Base-by-base conservation (phyloP, 2,797 vertebrate genomes). In the Ctenopoma multispine region DNA sequence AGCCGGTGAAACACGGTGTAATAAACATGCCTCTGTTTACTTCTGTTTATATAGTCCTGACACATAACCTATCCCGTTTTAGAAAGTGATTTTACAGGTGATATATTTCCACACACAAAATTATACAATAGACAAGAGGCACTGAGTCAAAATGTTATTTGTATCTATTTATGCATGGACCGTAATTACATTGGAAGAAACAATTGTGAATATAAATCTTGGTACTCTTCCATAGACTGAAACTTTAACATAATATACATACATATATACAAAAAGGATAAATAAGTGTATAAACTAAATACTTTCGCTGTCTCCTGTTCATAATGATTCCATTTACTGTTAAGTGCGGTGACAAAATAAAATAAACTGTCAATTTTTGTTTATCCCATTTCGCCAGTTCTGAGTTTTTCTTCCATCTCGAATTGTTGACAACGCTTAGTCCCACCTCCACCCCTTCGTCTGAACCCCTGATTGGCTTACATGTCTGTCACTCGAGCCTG, bases 381-480 rank as follows among this genome's bases (percentile, higher is more conserved):
- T 44, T 17, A 41, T 41, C 11, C 63, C 14, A 71, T 85, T 85
- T 85, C 77, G 11, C 41, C 53, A 58, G 5, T 82, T 77, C 38
- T 34, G 41, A 58, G 14, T 15, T 82, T 46, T 77, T 79, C 65
- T 81, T 78, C 64, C 59, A 87, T 83, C 77, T 72, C 60, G 59
- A 53, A 85, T 92, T 94, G 93, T 94, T 94, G 93, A 94, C 92
- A 92, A 86, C 11, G 21, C 71, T 58, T 76, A 63, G 9, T 1
- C 74, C 88, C 84, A 10, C 87, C 86, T 72, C 41, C 41, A 41
- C 3, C 11, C 12, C 47, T 70, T 23, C 38, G 13, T 10, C 4
- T 13, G 10, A 29, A 1, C 27, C 40, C 6, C 54, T 67, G 62
- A 92, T 90, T 93, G 88, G 92, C 36, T 63, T 0, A 44, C 2